Evolutionary conservation across 2,113 vertebrate species (phyloP).

Genomic region (Polyodon spathula): DNA sequence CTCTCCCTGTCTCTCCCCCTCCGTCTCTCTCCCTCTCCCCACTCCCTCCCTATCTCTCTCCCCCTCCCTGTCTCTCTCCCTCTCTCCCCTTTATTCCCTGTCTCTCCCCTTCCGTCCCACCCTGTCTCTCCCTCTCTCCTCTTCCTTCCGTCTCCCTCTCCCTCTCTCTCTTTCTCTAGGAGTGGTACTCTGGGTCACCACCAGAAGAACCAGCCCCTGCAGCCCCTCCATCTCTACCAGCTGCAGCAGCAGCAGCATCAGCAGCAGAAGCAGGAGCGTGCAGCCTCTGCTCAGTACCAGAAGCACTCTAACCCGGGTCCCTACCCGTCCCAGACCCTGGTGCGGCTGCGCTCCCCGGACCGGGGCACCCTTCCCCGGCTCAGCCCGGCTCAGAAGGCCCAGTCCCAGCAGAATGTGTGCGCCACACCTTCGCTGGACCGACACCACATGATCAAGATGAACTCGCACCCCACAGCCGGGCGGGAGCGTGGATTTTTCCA

Average conservation of each 20-base stretch:
- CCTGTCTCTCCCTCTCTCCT: no score
- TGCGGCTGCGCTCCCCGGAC: slow-evolving; percentile 70
- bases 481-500: slow-evolving; percentile 57
- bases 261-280: slow-evolving; percentile 44
- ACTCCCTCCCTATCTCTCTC: no score
- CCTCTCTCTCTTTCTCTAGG: no score
- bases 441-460: slow-evolving; percentile 79
- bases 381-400: slow-evolving; percentile 66
- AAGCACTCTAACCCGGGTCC: slow-evolving; percentile 22
- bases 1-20: no score
- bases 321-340: slow-evolving; percentile 44
- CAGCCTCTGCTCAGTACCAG: slow-evolving; percentile 40
- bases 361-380: slow-evolving; percentile 63
- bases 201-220: slow-evolving; percentile 58
- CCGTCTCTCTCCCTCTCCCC: no score
- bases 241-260: slow-evolving; percentile 40
- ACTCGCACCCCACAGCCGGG: slow-evolving; percentile 69
- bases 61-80: no score
- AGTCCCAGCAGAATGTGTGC: slow-evolving; percentile 74
- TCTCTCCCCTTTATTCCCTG: no score
- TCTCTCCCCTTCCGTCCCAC: no score
- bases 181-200: slow-evolving; percentile 49
- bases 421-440: slow-evolving; percentile 69
- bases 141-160: no score
- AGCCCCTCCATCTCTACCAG: slow-evolving; percentile 57